A percentile compares a stretch with the other conserved stretches of the same genome.
Evolutionary conservation across 2,113 vertebrate species (phyloP).

Genomic region (Lethenteron camtschaticum): DNA sequence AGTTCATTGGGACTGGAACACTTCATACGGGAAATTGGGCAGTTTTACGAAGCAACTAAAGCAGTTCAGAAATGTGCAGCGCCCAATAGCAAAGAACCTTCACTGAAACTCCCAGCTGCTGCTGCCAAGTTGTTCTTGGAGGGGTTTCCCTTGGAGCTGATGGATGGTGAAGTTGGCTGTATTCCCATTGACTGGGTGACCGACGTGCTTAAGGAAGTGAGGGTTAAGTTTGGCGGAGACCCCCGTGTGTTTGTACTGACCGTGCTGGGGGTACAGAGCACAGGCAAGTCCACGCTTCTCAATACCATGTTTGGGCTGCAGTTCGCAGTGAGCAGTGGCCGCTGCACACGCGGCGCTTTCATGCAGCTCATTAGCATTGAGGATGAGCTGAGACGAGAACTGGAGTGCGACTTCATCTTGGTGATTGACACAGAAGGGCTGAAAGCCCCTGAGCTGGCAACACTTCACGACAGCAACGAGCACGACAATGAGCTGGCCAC

Average conservation of each 20-base stretch:
- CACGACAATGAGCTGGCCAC: constrained; percentile 22
- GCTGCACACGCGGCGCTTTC: constrained; percentile 7
- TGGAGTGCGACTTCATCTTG: constrained; percentile 16
- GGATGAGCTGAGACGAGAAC: neutral
- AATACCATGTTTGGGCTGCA: constrained; percentile 37
- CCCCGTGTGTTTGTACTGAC: constrained; percentile 27
- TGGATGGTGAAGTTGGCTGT: constrained; percentile 33
- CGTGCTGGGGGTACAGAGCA: constrained; percentile 35
- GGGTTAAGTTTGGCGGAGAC: constrained; percentile 15
- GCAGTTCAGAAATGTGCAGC: constrained; percentile 10
- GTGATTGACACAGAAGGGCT: constrained; percentile 8
- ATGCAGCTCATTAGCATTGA: constrained; percentile 6
- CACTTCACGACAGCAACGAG: constrained; percentile 9
- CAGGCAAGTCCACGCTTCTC: constrained; percentile 41
- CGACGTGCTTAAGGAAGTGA: constrained; percentile 24
- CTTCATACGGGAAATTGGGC: constrained; percentile 40
- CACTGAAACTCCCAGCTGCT: constrained; percentile 11
- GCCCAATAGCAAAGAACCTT: neutral
- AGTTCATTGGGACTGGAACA: constrained; percentile 14
- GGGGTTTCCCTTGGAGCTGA: constrained; percentile 37
- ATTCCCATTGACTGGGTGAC: constrained; percentile 35
- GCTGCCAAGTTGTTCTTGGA: constrained; percentile 25
- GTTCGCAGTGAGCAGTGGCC: constrained; percentile 8
- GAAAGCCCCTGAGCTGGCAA: constrained; percentile 6
- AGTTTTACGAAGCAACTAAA: constrained; percentile 33